Evolutionary conservation across 2,113 vertebrate genomes (phyloP).

Genomic region (Hipposideros armiger): DNA sequence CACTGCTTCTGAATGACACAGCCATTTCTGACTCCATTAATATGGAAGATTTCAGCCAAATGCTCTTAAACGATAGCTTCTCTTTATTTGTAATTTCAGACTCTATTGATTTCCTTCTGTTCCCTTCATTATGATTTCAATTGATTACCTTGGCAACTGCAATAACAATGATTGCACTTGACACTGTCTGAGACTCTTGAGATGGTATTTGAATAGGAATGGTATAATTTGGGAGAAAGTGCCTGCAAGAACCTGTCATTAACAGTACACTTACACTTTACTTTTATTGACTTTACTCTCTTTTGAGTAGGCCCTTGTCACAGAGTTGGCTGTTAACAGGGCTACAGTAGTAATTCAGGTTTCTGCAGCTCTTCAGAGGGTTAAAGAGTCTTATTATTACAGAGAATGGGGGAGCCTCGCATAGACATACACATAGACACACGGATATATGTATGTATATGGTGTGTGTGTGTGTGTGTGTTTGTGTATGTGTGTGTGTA

Average conservation of each 20-base stretch:
- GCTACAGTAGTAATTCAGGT: slow-evolving; percentile 77
- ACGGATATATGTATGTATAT: background rate
- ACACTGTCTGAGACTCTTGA: slow-evolving; percentile 90
- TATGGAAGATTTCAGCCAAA: slow-evolving; percentile 94
- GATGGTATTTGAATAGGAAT: slow-evolving; percentile 92
- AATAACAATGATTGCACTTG: slow-evolving; percentile 92
- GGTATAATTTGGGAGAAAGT: slow-evolving; percentile 91
- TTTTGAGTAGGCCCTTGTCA: slow-evolving; percentile 86
- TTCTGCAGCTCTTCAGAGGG: slow-evolving; percentile 76
- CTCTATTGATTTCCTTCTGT: slow-evolving; percentile 94
- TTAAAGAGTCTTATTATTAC: slow-evolving; percentile 79
- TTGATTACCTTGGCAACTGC: slow-evolving; percentile 92
- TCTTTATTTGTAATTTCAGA: slow-evolving; percentile 94
- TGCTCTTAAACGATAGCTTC: slow-evolving; percentile 93
- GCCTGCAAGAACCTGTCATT: slow-evolving; percentile 90
- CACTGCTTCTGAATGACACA: slow-evolving; percentile 91
- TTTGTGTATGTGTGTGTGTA: background rate
- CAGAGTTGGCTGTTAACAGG: slow-evolving; percentile 81
- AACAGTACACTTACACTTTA: slow-evolving; percentile 90
- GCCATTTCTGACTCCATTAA: slow-evolving; percentile 92
- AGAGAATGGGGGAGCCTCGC: background rate
- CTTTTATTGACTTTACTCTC: slow-evolving; percentile 90
- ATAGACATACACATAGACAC: background rate
- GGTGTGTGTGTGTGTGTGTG: background rate
- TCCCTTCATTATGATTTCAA: slow-evolving; percentile 94